phyloP scores from a whole-genome alignment of 2,888 invertebrate species.

The Clitarchus hookeri region DNA sequence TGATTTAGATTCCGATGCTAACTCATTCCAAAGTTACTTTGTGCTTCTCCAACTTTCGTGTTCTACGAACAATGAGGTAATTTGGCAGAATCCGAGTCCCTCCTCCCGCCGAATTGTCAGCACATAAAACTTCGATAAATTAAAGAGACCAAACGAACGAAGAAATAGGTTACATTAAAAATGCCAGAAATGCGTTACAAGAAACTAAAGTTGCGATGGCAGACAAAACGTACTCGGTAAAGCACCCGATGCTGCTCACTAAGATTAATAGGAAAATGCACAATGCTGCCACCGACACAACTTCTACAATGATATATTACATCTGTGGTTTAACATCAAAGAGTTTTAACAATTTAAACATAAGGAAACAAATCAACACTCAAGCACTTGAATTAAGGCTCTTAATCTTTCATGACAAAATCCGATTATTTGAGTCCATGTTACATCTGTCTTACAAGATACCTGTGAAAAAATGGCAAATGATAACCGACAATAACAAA shows the following conservation, averaged over 20 bases:
- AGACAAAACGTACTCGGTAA: neutral
- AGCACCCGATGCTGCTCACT: neutral
- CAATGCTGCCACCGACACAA: neutral
- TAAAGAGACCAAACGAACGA: neutral
- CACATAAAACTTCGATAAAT: neutral
- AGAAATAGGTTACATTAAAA: neutral
- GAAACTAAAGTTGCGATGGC: neutral
- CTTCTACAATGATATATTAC: slow-evolving; percentile 19
- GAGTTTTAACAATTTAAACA: neutral
- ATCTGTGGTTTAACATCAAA: neutral
- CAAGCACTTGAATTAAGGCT: neutral
- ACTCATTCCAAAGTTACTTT: slow-evolving; percentile 47
- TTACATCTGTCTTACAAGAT: neutral
- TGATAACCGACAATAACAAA: neutral
- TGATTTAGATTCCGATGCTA: slow-evolving; percentile 41
- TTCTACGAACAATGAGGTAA: neutral
- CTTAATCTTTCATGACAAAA: neutral
- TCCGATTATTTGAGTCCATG: neutral
- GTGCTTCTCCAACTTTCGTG: slow-evolving; percentile 17
- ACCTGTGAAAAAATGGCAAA: too few relatives aligned
- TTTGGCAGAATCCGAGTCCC: neutral
- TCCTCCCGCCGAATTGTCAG: neutral
- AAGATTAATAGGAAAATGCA: neutral
- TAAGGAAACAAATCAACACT: neutral
- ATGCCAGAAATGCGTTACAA: neutral